Evolutionary conservation across 2,797 vertebrate species (phyloP).

Genomic region (Florisuga fusca): DNA sequence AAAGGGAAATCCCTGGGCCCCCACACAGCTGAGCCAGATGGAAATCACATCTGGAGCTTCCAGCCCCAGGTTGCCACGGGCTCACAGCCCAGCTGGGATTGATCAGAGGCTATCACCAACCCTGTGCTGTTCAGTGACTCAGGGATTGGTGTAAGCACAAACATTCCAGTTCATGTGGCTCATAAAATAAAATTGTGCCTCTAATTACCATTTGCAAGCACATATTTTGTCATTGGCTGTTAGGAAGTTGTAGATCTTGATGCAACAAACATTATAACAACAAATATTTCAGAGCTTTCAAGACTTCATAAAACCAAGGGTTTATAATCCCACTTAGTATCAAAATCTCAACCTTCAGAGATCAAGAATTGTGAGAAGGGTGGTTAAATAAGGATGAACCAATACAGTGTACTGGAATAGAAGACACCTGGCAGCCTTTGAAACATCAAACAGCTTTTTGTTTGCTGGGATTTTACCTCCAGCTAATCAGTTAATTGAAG

Average conservation of each 20-base stretch:
- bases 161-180: not conserved
- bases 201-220: not conserved
- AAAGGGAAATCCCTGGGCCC: rapidly evolving
- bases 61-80: not conserved
- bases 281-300: not conserved
- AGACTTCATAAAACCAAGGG: not conserved
- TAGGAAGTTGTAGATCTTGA: not conserved
- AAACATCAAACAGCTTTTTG: not conserved
- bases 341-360: not conserved
- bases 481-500: constrained; percentile 60
- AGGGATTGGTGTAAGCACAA: not conserved
- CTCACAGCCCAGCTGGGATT: not conserved
- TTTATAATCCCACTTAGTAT: not conserved
- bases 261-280: not conserved
- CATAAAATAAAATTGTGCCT: not conserved
- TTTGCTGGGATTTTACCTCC: constrained; percentile 6
- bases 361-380: not conserved
- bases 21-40: not conserved
- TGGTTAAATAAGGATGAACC: not conserved
- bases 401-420: not conserved
- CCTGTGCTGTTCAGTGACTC: not conserved
- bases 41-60: not conserved
- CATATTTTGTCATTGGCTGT: not conserved
- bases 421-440: not conserved
- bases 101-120: not conserved